Conservation (phyloP, 2,113 vertebrate genomes). For the Nyctereutes procyonoides region DNA sequence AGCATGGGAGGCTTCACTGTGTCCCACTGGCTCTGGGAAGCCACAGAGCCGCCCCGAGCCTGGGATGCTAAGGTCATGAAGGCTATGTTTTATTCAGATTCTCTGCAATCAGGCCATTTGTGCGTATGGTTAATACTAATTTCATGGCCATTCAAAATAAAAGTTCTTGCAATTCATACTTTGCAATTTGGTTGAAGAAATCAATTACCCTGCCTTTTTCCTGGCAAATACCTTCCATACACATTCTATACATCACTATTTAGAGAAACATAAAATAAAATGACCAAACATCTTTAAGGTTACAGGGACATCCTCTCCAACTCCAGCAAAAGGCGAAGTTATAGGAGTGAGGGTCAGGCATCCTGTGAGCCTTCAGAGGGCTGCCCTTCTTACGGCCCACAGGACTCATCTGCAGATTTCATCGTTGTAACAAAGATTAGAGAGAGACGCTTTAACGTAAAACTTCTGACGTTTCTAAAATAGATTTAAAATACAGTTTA, state of each 20-base stretch:
- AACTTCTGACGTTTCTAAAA: neutral
- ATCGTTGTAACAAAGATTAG: neutral
- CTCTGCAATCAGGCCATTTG: neutral
- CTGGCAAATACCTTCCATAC: no score
- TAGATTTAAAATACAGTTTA: neutral
- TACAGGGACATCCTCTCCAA: neutral
- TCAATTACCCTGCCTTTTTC: neutral
- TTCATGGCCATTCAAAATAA: accelerated
- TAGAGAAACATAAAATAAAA: neutral
- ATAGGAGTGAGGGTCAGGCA: accelerated
- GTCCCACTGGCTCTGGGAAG: accelerated
- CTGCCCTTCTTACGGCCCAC: neutral
- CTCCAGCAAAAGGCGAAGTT: accelerated
- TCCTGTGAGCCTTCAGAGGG: neutral
- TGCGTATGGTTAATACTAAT: accelerated
- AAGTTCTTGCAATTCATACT: neutral
- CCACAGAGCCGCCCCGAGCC: no score
- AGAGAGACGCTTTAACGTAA: neutral
- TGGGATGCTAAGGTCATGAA: accelerated
- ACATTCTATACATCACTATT: accelerated
- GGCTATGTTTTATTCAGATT: neutral
- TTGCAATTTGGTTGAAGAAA: neutral
- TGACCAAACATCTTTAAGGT: neutral
- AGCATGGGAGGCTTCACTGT: no score
- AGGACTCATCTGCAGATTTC: neutral